Percentiles rank a stretch among this genome's conserved stretches.
These are phyloP conservation scores for Drosophila tsacasi DNA, from an alignment of 1,140 invertebrate species.

Conservation along the genomic window DNA sequence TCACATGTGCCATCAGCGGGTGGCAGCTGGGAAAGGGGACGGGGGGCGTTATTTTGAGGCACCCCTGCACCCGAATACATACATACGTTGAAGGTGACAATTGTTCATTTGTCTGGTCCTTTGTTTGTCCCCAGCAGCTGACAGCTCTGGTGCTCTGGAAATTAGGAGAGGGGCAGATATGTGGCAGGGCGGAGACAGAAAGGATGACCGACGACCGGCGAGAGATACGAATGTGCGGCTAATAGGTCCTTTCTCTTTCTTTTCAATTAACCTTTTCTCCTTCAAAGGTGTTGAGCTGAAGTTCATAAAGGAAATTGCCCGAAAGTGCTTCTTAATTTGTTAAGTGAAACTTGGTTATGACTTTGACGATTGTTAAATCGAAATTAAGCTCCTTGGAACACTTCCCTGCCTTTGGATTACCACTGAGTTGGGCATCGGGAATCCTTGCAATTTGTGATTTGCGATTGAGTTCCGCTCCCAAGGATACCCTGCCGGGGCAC, in stretches of 20 bases:
- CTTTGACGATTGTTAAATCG: slow-evolving; percentile 2
- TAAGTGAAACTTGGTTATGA: background rate
- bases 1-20: background rate
- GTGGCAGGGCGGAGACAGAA: background rate
- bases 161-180: slow-evolving; percentile 10
- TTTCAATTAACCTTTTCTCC: slow-evolving; percentile 3
- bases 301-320: background rate
- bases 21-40: background rate
- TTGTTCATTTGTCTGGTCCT: slow-evolving; percentile 50
- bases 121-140: slow-evolving; percentile 41
- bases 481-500: slow-evolving; percentile 29
- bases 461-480: slow-evolving; percentile 40
- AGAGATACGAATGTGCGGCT: background rate
- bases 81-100: slow-evolving; percentile 48
- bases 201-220: background rate
- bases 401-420: slow-evolving; percentile 27
- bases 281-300: background rate
- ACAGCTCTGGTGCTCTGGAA: slow-evolving; percentile 24
- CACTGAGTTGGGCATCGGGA: background rate
- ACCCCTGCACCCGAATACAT: background rate
- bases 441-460: slow-evolving; percentile 36
- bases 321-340: background rate
- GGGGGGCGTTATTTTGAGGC: background rate
- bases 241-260: slow-evolving; percentile 6
- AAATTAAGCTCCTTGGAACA: slow-evolving; percentile 6